phyloP scores from a whole-genome alignment of 2,797 vertebrate species.

The Tapirus indicus region DNA sequence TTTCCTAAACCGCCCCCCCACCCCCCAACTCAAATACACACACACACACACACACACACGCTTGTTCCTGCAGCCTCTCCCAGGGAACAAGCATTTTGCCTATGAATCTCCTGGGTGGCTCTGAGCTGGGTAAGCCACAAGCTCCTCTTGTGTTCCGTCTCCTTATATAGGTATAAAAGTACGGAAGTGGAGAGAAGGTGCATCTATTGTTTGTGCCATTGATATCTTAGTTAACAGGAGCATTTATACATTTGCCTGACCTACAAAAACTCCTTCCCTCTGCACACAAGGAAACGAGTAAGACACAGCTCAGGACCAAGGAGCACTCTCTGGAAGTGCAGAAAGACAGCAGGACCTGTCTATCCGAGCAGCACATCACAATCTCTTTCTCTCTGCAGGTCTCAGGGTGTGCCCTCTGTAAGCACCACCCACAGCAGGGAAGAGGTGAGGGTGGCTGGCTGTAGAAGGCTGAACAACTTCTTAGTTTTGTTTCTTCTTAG shows the following conservation, averaged over 20 bases:
- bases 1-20: not conserved
- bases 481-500: constrained; percentile 29
- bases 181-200: not conserved
- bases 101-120: not conserved
- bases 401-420: not conserved
- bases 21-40: too few species aligned
- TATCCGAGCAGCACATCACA: accelerated
- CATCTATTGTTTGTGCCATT: too few species aligned
- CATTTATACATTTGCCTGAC: not conserved
- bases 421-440: not conserved
- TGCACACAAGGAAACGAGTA: not conserved
- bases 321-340: not conserved
- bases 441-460: not conserved
- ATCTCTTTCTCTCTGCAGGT: not conserved
- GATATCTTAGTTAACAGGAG: not conserved
- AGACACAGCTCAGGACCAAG: not conserved
- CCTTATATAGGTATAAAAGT: not conserved
- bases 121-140: not conserved
- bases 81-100: not conserved
- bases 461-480: not conserved
- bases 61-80: not conserved
- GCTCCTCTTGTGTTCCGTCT: not conserved
- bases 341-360: not conserved
- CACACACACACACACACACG: too few species aligned
- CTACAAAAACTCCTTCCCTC: not conserved